Conservation (phyloP, 2,113 vertebrate species). For the Myotis lucifugus region DNA sequence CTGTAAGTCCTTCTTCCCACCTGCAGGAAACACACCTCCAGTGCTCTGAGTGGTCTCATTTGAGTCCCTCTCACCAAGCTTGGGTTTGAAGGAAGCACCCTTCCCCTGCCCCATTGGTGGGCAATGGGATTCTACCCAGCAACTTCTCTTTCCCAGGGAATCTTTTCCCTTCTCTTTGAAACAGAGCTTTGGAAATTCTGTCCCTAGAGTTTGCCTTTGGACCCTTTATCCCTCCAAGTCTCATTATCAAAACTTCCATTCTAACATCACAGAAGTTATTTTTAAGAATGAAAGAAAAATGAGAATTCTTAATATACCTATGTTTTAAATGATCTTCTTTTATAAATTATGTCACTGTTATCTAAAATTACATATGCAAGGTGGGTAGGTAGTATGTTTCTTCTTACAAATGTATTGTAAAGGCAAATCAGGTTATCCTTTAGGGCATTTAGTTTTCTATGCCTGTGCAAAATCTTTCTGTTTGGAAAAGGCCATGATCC, state of each 20-base stretch:
- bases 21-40: rapidly evolving
- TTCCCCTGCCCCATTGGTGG: neutral
- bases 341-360: neutral
- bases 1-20: neutral
- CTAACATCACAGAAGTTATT: neutral
- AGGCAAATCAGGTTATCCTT: conserved; percentile 3
- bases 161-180: neutral
- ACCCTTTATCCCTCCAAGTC: neutral
- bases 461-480: conserved; percentile 52
- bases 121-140: neutral
- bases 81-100: neutral
- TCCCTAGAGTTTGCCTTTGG: neutral
- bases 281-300: conserved; percentile 21
- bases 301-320: neutral
- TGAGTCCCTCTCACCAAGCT: neutral
- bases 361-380: conserved; percentile 7
- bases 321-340: conserved; percentile 40
- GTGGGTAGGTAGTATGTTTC: neutral
- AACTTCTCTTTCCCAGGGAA: neutral
- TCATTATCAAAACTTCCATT: conserved; percentile 21
- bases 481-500: conserved; percentile 52
- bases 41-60: neutral
- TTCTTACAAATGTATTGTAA: conserved; percentile 31
- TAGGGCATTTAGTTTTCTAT: conserved; percentile 26
- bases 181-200: neutral